A percentile compares a stretch with the other conserved stretches of the same genome.
Conservation (phyloP, 2,113 vertebrate species). For the Malurus alboscapulatus region DNA sequence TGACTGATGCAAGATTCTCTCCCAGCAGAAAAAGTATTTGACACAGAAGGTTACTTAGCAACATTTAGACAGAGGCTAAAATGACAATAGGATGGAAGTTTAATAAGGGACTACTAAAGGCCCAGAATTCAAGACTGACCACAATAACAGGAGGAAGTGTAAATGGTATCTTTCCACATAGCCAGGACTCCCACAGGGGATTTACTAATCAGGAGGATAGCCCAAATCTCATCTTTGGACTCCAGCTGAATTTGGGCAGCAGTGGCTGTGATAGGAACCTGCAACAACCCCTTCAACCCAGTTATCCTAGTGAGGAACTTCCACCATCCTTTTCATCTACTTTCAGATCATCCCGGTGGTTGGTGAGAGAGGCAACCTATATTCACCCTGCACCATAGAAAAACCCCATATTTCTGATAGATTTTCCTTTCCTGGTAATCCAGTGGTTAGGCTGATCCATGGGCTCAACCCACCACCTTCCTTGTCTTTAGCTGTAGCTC, state of each 20-base stretch:
- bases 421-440: not conserved
- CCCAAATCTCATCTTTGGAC: not conserved
- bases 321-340: not conserved
- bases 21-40: slow-evolving; percentile 55
- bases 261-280: not conserved
- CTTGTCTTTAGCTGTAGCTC: slow-evolving; percentile 1
- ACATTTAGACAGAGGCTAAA: slow-evolving; percentile 56
- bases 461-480: not conserved
- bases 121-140: slow-evolving; percentile 2
- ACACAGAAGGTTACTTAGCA: slow-evolving; percentile 64
- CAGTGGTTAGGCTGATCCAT: not conserved
- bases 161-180: not conserved
- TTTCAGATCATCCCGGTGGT: not conserved
- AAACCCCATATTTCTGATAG: not conserved
- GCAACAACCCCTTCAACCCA: not conserved
- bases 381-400: not conserved
- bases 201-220: not conserved
- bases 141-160: not conserved
- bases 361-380: not conserved
- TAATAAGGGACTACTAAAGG: slow-evolving; percentile 9
- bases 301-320: not conserved
- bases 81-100: slow-evolving; percentile 17
- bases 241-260: not conserved
- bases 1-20: slow-evolving; percentile 55
- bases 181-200: not conserved